Evolutionary conservation across 2,113 vertebrate species (phyloP).

Genomic region (Laticauda colubrina): DNA sequence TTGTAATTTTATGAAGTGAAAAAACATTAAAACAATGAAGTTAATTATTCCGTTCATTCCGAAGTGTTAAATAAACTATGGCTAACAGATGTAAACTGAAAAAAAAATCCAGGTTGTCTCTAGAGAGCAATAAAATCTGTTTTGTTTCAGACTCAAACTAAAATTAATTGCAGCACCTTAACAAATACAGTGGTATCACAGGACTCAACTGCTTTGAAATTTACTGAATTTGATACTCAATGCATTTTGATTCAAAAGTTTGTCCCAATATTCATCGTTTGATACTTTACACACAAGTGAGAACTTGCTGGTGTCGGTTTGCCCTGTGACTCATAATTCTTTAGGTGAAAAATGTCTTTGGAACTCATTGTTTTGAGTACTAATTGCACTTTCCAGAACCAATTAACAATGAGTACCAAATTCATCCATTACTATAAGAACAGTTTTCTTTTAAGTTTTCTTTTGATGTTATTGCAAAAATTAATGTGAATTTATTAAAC

Average conservation of each 20-base stretch:
- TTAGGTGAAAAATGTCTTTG: background rate
- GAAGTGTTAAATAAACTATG: background rate
- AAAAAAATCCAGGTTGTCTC: background rate
- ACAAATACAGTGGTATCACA: background rate
- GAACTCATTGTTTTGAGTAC: background rate
- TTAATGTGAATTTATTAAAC: conserved; percentile 36
- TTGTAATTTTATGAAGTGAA: background rate
- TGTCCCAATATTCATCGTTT: background rate
- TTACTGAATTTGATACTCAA: background rate
- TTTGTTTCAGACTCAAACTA: conserved; percentile 1
- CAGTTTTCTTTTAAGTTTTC: background rate
- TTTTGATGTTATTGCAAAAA: conserved; percentile 1
- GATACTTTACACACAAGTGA: background rate
- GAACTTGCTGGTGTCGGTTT: background rate
- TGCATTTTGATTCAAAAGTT: background rate
- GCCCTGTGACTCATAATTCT: background rate
- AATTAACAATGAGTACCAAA: background rate
- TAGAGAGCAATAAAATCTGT: background rate
- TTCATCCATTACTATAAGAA: conserved; percentile 17
- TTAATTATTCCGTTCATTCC: background rate
- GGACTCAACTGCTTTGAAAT: background rate
- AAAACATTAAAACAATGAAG: background rate
- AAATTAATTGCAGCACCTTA: background rate
- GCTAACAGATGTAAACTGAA: background rate
- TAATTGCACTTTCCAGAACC: background rate